Base-by-base conservation (phyloP, 1,140 invertebrate species). In the Philotrypesis tridentata region DNA sequence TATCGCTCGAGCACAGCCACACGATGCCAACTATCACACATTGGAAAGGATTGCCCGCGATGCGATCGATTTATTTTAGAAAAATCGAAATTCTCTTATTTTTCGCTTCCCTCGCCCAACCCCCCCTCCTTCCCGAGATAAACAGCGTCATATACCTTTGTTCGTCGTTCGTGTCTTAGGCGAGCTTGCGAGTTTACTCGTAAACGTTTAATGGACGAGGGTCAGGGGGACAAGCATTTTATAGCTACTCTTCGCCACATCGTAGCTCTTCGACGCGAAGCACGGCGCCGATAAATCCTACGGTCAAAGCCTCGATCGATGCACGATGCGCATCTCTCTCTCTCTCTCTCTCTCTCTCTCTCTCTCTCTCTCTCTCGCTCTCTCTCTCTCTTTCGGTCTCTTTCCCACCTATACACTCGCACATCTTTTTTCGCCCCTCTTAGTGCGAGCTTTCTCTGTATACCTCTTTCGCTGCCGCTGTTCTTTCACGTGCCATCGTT, bases 211-310 rank as follows among this genome's bases (percentile, higher is more conserved):
- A 61, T 72, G 68, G 27, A 40, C 43, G 43, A 72, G 55, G 21
- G 55, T 79, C 77, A 79, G 68, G 71, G 71, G 43, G 67, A 72
- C 77, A 79, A 79, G 68, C 43, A 37, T 79, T 79, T 79, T 79
- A 72, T 61, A 31, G 23, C 55, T 40, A 29, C 29, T 72, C 67
- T 60, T 71, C 48, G 48, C 37, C 73, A 75, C 60, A 60, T 73
- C 29, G 73, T 63, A 63, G 29, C 60, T 61, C 60, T 75, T 37
- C 33, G 33, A 8, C 25, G 17, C 43, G 43, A 67, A 70, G 63
- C 31, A 60, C 27, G n/a, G 37, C 31, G 31, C 11, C 27, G 37
- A 72, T 72, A 79, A 79, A 79, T 79, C 40, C 25, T 61, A 8
- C 68, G 61, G 68, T 71, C 43, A 79, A 79, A 79, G 68, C 40